These are phyloP conservation scores for Ellobium chinense DNA, from an alignment of 2,888 invertebrate species.

Conservation along the genomic window DNA sequence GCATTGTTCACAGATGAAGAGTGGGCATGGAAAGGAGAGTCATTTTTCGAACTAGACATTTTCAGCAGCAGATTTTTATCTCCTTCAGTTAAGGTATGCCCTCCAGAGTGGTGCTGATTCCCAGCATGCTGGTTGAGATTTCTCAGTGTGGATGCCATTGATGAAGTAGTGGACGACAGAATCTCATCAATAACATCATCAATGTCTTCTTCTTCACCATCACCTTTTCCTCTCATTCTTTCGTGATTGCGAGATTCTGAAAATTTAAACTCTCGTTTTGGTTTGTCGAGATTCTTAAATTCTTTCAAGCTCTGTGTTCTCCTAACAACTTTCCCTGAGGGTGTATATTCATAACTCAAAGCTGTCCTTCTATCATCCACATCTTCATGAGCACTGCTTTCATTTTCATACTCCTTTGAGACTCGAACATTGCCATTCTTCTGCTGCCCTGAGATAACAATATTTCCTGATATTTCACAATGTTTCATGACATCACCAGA, in stretches of 20 bases:
- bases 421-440: background rate
- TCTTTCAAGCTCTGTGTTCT: conserved; percentile 40
- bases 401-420: background rate
- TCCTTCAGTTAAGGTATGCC: conserved; percentile 66
- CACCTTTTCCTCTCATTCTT: conserved; percentile 46
- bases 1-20: background rate
- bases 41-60: conserved; percentile 56
- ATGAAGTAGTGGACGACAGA: conserved; percentile 64
- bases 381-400: background rate
- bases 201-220: conserved; percentile 64
- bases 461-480: background rate
- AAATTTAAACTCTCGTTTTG: conserved; percentile 61
- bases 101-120: conserved; percentile 43
- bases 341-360: conserved; percentile 32
- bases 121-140: background rate
- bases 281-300: background rate
- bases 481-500: background rate
- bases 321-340: conserved; percentile 29
- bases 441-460: background rate
- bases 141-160: conserved; percentile 56
- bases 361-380: too few relatives aligned
- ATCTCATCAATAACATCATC: conserved; percentile 75
- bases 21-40: conserved; percentile 69
- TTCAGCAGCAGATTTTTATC: conserved; percentile 60
- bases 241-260: conserved; percentile 54